Conservation (phyloP, 2,888 invertebrate species). For the Orthonevra nobilis region DNA sequence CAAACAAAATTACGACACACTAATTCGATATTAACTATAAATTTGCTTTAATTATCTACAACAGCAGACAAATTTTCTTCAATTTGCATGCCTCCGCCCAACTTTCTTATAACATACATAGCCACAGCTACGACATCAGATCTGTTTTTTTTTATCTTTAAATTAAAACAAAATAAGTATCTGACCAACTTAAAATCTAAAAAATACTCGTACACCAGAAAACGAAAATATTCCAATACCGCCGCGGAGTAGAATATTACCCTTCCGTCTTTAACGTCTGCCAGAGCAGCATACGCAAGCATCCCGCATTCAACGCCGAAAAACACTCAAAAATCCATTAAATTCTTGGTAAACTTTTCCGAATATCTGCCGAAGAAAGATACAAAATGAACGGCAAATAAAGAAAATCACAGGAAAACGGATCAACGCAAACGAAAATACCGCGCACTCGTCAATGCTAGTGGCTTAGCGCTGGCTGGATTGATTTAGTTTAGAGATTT, state of each 20-base stretch:
- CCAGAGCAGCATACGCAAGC: too few relatives aligned
- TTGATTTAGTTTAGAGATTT: background rate
- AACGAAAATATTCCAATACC: constrained; percentile 34
- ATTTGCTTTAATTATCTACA: constrained; percentile 61
- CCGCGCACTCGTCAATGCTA: constrained; percentile 13
- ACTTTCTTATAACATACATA: too few relatives aligned
- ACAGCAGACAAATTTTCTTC: constrained; percentile 6
- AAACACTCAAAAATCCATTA: constrained; percentile 69
- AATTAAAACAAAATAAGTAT: too few relatives aligned
- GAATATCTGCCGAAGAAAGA: constrained; percentile 32
- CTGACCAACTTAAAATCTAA: constrained; percentile 16
- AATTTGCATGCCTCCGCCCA: too few relatives aligned
- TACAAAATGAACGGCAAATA: constrained; percentile 9
- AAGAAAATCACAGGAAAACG: background rate
- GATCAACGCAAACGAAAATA: constrained; percentile 21
- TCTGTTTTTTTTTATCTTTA: too few relatives aligned
- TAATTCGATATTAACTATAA: constrained; percentile 51
- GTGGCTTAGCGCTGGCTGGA: constrained; percentile 31
- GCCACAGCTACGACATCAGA: too few relatives aligned
- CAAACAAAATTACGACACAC: constrained; percentile 7
- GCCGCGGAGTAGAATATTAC: background rate
- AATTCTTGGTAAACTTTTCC: constrained; percentile 60
- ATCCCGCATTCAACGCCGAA: too few relatives aligned
- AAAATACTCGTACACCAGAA: constrained; percentile 38
- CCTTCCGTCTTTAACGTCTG: too few relatives aligned